Evolutionary conservation across 2,113 vertebrate species (phyloP).

Genomic region (Chaenogobius annularis): DNA sequence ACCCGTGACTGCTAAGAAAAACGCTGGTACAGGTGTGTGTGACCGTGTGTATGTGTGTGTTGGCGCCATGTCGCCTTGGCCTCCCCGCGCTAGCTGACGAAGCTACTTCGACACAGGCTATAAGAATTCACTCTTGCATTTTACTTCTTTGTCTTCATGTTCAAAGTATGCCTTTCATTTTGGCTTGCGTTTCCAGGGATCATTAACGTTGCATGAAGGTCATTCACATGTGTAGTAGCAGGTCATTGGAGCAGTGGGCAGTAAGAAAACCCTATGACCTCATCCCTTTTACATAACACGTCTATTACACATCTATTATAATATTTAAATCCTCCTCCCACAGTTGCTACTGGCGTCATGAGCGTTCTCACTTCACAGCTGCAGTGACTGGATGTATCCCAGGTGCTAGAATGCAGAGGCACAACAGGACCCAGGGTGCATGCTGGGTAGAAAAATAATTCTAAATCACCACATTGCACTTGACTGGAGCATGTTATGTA

Average conservation of each 20-base stretch:
- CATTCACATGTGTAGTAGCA: conserved; percentile 2
- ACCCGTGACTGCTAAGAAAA: too few species aligned
- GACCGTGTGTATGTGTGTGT: too few species aligned
- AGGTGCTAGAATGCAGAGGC: conserved; percentile 38
- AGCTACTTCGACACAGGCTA: too few species aligned
- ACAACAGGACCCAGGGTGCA: conserved; percentile 29
- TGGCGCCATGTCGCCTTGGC: too few species aligned
- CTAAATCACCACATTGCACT: conserved; percentile 15
- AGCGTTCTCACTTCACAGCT: conserved; percentile 42
- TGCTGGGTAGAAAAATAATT: conserved; percentile 26
- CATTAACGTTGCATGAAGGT: conserved; percentile 9
- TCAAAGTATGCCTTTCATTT: conserved; percentile 10
- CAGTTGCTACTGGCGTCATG: conserved; percentile 23
- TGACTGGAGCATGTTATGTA: not conserved
- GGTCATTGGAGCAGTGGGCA: not conserved
- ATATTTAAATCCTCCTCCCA: conserved; percentile 5
- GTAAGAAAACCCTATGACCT: conserved; percentile 10
- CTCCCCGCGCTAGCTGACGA: too few species aligned
- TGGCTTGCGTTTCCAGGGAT: not conserved
- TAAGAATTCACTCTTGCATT: not conserved
- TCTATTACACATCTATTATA: not conserved
- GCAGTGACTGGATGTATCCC: conserved; percentile 28
- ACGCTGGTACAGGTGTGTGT: too few species aligned
- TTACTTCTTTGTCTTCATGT: not conserved
- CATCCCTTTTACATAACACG: not conserved